These are phyloP conservation scores for Drosophila varians DNA, from an alignment of 1,140 invertebrate species.

Conservation along the genomic window DNA sequence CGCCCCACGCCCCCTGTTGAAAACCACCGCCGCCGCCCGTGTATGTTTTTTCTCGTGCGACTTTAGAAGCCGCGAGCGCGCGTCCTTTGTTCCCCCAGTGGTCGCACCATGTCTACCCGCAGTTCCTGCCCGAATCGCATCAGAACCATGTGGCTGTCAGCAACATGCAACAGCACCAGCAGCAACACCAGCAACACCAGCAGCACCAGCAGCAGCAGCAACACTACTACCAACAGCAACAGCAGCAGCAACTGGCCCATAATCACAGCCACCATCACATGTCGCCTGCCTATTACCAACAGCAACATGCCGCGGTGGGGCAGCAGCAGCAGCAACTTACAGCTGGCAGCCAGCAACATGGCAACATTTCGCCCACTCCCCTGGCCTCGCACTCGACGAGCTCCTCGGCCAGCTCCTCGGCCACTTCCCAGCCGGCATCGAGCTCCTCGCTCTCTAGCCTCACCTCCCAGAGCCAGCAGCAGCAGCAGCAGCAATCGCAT, in stretches of 20 bases:
- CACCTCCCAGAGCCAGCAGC: conserved; percentile 70
- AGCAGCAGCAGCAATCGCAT: conserved; percentile 58
- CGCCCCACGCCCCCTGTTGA: conserved; percentile 10
- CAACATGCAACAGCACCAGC: conserved; percentile 81
- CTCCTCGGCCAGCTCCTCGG: conserved; percentile 77
- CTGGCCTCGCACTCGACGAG: conserved; percentile 73
- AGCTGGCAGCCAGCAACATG: conserved; percentile 6
- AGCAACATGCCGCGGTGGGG: conserved; percentile 54
- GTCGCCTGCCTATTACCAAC: conserved; percentile 60
- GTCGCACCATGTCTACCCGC: conserved; percentile 96
- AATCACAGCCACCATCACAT: conserved; percentile 72
- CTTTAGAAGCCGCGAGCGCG: conserved; percentile 78
- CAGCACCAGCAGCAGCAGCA: conserved; percentile 57
- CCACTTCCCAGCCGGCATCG: conserved; percentile 77
- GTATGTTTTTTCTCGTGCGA: background rate
- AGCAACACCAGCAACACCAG: conserved; percentile 64
- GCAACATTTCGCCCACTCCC: conserved; percentile 68
- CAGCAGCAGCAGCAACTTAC: conserved; percentile 53
- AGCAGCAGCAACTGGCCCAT: conserved; percentile 50
- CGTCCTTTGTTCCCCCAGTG: conserved; percentile 95
- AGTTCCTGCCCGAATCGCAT: conserved; percentile 94
- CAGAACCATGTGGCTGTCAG: conserved; percentile 87
- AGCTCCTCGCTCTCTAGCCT: conserved; percentile 76
- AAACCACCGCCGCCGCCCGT: background rate
- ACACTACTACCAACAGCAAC: conserved; percentile 54